These are phyloP conservation scores for Arctia plantaginis DNA, from an alignment of 2,888 invertebrate genomes.

Conservation along the genomic window DNA sequence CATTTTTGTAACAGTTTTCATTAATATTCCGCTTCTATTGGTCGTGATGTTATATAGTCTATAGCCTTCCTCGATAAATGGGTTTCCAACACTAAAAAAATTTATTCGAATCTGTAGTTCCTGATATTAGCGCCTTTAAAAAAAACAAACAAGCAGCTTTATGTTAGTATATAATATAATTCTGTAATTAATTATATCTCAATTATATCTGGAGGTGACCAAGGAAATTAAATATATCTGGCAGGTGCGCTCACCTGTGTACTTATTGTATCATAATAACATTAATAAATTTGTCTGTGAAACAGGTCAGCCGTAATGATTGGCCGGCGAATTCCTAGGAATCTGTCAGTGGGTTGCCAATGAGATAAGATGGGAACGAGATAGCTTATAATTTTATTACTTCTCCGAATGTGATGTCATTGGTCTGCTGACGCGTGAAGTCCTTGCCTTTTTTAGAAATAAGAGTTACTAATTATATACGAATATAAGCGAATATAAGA, in stretches of 20 bases:
- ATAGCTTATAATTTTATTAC: neutral
- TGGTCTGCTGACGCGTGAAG: neutral
- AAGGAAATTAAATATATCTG: neutral
- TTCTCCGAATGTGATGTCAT: constrained; percentile 6
- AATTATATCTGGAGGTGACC: constrained; percentile 10
- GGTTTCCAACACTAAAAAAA: no score
- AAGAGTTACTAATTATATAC: neutral
- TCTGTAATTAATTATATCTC: neutral
- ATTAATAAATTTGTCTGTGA: constrained; percentile 16
- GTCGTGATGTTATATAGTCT: no score
- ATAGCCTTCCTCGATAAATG: no score
- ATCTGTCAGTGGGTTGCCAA: constrained; percentile 13
- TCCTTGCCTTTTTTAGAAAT: neutral
- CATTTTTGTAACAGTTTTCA: no score
- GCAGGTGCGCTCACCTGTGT: constrained; percentile 10
- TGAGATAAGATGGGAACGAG: constrained; percentile 7
- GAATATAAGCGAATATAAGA: neutral
- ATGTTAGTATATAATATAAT: no score
- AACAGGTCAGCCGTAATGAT: constrained; percentile 7
- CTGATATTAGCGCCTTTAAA: no score
- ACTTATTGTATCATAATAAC: constrained; percentile 5
- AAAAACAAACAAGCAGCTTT: no score
- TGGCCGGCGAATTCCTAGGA: constrained; percentile 6
- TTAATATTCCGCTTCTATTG: no score
- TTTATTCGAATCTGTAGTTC: no score